Evolutionary conservation across 2,888 invertebrate species (phyloP).

Genomic region (Andrena hattorfiana): DNA sequence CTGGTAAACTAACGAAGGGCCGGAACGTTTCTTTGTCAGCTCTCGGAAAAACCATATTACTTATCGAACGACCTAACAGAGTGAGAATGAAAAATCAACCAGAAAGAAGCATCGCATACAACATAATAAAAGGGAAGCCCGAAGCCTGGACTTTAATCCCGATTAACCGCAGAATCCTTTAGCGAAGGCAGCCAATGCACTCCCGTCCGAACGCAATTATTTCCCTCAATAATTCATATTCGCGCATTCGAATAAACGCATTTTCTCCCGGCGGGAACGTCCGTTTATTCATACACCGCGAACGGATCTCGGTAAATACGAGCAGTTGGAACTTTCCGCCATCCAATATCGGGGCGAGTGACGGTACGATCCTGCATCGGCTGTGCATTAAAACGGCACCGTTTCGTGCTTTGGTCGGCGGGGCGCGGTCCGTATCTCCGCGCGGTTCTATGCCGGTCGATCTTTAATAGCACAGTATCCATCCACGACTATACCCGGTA

Average conservation of each 20-base stretch:
- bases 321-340: constrained; percentile 29
- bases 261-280: constrained; percentile 7
- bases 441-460: constrained; percentile 38
- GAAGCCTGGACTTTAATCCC: neutral
- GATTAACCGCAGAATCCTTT: neutral
- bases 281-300: constrained; percentile 29
- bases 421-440: neutral
- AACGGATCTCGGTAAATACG: constrained; percentile 34
- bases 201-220: constrained; percentile 14
- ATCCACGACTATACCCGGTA: constrained; percentile 37
- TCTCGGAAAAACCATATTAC: too few species aligned
- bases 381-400: constrained; percentile 30
- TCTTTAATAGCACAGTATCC: constrained; percentile 39
- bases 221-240: constrained; percentile 37
- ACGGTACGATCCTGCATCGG: constrained; percentile 26
- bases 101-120: too few species aligned
- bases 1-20: too few species aligned
- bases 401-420: neutral
- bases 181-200: neutral
- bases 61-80: too few species aligned
- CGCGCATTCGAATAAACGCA: constrained; percentile 7
- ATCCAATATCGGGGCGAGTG: constrained; percentile 28
- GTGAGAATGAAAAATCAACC: too few species aligned
- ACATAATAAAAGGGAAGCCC: too few species aligned
- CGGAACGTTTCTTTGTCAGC: too few species aligned